Conservation (phyloP, 1,140 invertebrate species). For the Luehdorfia chinensis region DNA sequence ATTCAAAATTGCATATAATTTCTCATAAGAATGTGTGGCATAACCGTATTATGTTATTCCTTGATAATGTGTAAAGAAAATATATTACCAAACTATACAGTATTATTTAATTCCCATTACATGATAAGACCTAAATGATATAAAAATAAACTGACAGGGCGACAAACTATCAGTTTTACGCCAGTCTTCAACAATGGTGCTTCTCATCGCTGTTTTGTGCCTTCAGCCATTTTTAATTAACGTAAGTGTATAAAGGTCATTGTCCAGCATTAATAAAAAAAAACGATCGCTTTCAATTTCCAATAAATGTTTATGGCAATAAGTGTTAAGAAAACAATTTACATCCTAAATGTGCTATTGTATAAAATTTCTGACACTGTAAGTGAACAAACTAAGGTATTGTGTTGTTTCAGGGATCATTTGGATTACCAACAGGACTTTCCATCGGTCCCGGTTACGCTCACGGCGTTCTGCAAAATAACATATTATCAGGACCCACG, state of each 20-base stretch:
- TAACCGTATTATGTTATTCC: conserved; percentile 1
- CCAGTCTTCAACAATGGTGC: conserved; percentile 13
- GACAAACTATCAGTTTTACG: not conserved
- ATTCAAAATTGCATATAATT: conserved; percentile 8
- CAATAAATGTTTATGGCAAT: not conserved
- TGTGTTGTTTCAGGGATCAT: conserved; percentile 3
- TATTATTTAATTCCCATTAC: not conserved
- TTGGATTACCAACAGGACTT: conserved; percentile 1
- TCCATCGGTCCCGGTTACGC: not conserved
- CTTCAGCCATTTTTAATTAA: conserved; percentile 3
- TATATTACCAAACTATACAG: conserved; percentile 3
- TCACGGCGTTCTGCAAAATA: not conserved
- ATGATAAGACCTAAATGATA: conserved; percentile 9
- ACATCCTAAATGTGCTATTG: too few relatives aligned
- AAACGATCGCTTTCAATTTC: too few relatives aligned
- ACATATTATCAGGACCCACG: conserved; percentile 1
- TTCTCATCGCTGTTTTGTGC: conserved; percentile 6
- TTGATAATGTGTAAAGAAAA: conserved; percentile 11
- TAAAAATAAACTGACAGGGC: conserved; percentile 5
- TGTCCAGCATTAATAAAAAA: too few relatives aligned
- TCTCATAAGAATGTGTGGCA: not conserved
- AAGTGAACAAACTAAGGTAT: too few relatives aligned
- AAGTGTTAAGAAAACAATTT: not conserved
- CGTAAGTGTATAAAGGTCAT: too few relatives aligned
- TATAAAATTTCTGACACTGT: too few relatives aligned